Percentiles rank a stretch among this genome's conserved stretches.
Evolutionary conservation across 2,797 vertebrate species (phyloP).

Genomic region (Danio albolineatus): DNA sequence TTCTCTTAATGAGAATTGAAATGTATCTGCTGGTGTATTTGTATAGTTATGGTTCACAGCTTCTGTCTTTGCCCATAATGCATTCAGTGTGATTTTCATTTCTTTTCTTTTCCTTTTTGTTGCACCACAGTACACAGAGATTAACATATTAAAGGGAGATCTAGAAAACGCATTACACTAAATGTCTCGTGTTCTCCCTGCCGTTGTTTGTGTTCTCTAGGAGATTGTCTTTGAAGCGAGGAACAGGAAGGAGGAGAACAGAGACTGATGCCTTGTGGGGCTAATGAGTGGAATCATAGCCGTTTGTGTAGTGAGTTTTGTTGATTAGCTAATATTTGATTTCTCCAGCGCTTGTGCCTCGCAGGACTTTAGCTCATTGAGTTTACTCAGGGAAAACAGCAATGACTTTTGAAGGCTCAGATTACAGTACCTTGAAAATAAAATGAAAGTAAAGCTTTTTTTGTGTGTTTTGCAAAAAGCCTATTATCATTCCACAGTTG

Average conservation of each 20-base stretch:
- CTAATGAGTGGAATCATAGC: conserved; percentile 36
- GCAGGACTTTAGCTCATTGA: conserved; percentile 48
- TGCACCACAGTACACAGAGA: background rate
- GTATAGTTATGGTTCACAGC: conserved; percentile 14
- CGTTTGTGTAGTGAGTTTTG: conserved; percentile 29
- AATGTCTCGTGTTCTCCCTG: conserved; percentile 46
- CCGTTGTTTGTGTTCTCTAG: conserved; percentile 33
- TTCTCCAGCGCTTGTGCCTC: conserved; percentile 28
- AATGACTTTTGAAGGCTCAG: conserved; percentile 21
- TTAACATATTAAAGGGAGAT: conserved; percentile 53
- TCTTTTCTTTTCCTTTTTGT: background rate
- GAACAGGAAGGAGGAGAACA: conserved; percentile 9
- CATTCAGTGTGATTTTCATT: conserved; percentile 15
- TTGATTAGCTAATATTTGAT: conserved; percentile 62
- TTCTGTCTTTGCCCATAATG: background rate
- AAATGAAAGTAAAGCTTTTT: conserved; percentile 15
- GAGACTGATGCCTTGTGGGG: conserved; percentile 41
- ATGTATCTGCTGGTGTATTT: background rate
- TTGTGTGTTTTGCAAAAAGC: conserved; percentile 13
- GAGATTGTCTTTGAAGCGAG: conserved; percentile 48
- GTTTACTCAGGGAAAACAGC: conserved; percentile 50
- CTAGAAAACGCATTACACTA: conserved; percentile 38
- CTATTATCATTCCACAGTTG: conserved; percentile 26
- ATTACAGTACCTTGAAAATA: conserved; percentile 33
- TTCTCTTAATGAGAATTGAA: conserved; percentile 11